Conservation (phyloP, 2,113 vertebrate species). For the Sterrhoptilus dennistouni region DNA sequence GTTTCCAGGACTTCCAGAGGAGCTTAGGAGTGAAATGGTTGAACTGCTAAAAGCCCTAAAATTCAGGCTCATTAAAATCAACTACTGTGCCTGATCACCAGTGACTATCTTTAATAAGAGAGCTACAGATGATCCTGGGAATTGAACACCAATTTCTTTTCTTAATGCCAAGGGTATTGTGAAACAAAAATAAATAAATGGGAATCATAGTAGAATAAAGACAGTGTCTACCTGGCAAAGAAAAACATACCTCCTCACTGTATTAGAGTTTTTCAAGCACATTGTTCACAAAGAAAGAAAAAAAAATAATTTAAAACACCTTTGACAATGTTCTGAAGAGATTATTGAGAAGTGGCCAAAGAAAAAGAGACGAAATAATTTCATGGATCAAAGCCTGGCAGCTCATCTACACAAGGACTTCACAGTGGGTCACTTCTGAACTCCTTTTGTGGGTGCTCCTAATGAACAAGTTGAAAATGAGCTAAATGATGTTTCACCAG, state of each 20-base stretch:
- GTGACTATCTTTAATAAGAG: slow-evolving; percentile 54
- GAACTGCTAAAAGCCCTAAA: slow-evolving; percentile 46
- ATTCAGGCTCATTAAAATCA: slow-evolving; percentile 53
- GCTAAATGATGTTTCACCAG: neutral
- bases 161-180: slow-evolving; percentile 38
- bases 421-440: neutral
- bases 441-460: neutral
- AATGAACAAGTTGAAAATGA: neutral
- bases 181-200: slow-evolving; percentile 67
- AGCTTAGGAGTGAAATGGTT: slow-evolving; percentile 13
- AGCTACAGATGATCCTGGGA: slow-evolving; percentile 44
- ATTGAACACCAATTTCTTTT: slow-evolving; percentile 61
- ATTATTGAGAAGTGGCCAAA: neutral
- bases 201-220: slow-evolving; percentile 33
- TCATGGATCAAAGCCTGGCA: neutral
- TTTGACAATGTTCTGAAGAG: neutral
- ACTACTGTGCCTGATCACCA: slow-evolving; percentile 24
- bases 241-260: slow-evolving; percentile 9
- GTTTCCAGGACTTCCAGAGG: slow-evolving; percentile 38
- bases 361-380: neutral
- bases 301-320: slow-evolving; percentile 41
- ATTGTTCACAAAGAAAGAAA: neutral
- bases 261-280: neutral
- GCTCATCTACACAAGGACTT: neutral
- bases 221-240: slow-evolving; percentile 2